Conservation (phyloP, 2,113 vertebrate species). For the Micromys minutus region DNA sequence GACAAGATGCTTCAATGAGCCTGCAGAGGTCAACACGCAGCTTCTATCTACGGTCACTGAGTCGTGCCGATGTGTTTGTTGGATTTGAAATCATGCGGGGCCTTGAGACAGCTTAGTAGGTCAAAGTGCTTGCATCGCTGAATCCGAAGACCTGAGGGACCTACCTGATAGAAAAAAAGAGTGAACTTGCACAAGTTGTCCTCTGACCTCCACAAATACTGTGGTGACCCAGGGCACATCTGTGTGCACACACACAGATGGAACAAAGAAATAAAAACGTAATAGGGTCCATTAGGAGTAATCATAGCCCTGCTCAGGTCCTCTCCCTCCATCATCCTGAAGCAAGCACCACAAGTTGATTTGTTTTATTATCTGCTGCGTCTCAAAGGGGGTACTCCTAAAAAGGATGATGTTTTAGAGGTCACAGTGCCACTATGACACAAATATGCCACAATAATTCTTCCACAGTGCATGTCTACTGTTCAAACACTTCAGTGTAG, state of each 20-base stretch:
- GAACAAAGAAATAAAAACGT: background rate
- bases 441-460: background rate
- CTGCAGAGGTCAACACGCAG: background rate
- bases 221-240: background rate
- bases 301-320: background rate
- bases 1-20: background rate
- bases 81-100: background rate
- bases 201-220: background rate
- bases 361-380: conserved; percentile 20
- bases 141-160: background rate
- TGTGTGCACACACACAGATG: background rate
- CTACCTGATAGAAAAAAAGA: background rate
- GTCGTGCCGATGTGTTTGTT: background rate
- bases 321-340: background rate
- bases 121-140: background rate
- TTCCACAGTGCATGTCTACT: background rate
- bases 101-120: background rate
- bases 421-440: background rate
- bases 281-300: background rate
- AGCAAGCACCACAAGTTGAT: background rate
- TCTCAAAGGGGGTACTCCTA: background rate
- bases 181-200: no score
- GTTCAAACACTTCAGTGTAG: background rate
- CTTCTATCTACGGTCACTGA: background rate
- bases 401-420: conserved; percentile 15